These are phyloP conservation scores for Anhinga rufa DNA, from an alignment of 2,113 vertebrate species.

Conservation along the genomic window DNA sequence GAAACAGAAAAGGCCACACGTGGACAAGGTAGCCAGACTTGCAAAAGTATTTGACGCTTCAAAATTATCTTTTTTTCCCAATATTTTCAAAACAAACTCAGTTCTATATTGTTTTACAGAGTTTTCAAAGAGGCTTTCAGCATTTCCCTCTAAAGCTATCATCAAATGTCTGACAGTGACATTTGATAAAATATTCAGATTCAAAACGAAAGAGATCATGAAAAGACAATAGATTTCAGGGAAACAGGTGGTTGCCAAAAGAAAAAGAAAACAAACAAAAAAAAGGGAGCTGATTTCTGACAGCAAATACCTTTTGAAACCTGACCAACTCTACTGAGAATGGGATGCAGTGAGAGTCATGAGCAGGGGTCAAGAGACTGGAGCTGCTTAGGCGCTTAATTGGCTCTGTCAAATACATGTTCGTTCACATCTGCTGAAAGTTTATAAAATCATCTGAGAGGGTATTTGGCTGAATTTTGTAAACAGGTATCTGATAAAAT, in stretches of 20 bases:
- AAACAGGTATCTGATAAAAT: background rate
- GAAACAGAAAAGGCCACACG: background rate
- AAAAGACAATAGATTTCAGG: background rate
- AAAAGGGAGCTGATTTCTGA: background rate
- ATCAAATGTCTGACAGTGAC: background rate
- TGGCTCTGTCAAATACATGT: background rate
- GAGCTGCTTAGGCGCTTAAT: background rate
- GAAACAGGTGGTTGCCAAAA: background rate
- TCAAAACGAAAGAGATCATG: background rate
- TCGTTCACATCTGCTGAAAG: background rate
- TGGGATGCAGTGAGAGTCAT: background rate
- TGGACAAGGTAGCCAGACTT: background rate
- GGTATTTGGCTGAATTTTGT: background rate
- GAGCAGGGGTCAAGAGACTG: background rate
- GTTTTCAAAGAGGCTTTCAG: background rate
- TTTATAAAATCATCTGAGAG: background rate
- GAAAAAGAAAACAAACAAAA: background rate
- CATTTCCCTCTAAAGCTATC: background rate
- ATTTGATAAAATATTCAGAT: background rate
- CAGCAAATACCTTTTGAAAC: background rate
- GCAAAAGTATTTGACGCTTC: background rate
- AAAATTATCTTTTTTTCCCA: background rate
- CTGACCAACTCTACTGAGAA: background rate
- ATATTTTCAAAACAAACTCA: background rate
- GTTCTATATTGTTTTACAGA: background rate